Evolutionary conservation across 2,797 vertebrate genomes (phyloP).

Genomic region (Semotilus atromaculatus): DNA sequence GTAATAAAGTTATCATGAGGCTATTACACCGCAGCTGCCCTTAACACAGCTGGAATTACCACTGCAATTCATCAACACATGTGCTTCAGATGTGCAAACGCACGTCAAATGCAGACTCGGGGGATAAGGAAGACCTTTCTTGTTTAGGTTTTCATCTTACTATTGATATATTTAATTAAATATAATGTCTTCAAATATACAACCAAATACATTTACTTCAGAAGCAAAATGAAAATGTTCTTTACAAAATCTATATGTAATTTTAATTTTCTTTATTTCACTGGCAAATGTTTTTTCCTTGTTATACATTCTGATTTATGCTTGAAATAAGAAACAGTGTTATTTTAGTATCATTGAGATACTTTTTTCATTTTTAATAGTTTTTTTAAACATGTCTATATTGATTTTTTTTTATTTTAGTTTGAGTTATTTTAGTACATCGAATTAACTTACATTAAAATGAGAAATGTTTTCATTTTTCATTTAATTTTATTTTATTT

Average conservation of each 20-base stretch:
- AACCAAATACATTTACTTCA: not conserved
- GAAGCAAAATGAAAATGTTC: not conserved
- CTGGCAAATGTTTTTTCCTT: not conserved
- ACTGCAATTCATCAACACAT: constrained; percentile 17
- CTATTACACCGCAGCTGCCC: constrained; percentile 26
- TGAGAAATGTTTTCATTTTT: too few relatives aligned
- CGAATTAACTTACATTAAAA: too few relatives aligned
- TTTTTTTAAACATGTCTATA: not conserved
- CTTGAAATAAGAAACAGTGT: not conserved
- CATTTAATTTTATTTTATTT: too few relatives aligned
- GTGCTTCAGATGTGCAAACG: not conserved
- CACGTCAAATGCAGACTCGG: not conserved
- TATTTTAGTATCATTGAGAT: not conserved
- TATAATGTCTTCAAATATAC: not conserved
- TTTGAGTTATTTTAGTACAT: too few relatives aligned
- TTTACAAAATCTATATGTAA: not conserved
- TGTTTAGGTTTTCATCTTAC: not conserved
- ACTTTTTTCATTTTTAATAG: not conserved
- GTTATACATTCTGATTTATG: not conserved
- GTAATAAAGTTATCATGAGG: constrained; percentile 35
- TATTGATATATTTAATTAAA: not conserved
- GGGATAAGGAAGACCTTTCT: too few relatives aligned
- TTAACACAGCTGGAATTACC: constrained; percentile 29
- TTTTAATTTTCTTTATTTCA: not conserved
- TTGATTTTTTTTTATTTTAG: not conserved